These are phyloP conservation scores for Larimichthys polyactis DNA, from an alignment of 2,113 vertebrate genomes.

Conservation along the genomic window DNA sequence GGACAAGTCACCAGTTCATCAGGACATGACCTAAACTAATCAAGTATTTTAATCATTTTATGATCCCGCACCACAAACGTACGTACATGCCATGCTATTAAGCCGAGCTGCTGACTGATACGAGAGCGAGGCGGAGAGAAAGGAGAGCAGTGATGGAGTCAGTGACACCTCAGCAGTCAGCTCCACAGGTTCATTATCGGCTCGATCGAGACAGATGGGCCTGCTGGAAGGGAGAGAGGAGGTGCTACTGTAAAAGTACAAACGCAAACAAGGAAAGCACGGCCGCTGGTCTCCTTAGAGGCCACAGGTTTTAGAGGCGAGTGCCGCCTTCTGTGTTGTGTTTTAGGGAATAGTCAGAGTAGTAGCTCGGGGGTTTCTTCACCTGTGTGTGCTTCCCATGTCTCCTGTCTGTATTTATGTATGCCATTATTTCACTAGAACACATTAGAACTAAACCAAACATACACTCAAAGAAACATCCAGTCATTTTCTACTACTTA, in stretches of 20 bases:
- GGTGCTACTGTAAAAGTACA: constrained; percentile 31
- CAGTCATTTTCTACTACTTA: not conserved
- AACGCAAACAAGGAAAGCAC: constrained; percentile 19
- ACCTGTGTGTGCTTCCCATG: not conserved
- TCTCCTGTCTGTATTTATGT: not conserved
- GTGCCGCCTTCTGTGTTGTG: not conserved
- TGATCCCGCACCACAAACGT: not conserved
- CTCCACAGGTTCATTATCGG: constrained; percentile 74
- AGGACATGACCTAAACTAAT: not conserved
- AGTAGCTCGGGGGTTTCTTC: too few species aligned
- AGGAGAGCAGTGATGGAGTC: constrained; percentile 66
- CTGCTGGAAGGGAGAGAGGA: constrained; percentile 41
- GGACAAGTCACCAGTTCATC: too few species aligned
- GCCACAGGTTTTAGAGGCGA: not conserved
- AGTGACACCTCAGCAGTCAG: constrained; percentile 71
- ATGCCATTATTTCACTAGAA: not conserved
- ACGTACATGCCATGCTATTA: not conserved
- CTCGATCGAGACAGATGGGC: constrained; percentile 65
- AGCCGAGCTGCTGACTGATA: not conserved
- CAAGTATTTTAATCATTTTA: not conserved
- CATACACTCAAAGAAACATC: not conserved
- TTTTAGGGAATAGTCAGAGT: not conserved
- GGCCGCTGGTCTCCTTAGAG: not conserved
- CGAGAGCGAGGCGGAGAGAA: not conserved
- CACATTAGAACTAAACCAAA: not conserved